phyloP scores from a whole-genome alignment of 2,113 vertebrate species.

The Malurus alboscapulatus region DNA sequence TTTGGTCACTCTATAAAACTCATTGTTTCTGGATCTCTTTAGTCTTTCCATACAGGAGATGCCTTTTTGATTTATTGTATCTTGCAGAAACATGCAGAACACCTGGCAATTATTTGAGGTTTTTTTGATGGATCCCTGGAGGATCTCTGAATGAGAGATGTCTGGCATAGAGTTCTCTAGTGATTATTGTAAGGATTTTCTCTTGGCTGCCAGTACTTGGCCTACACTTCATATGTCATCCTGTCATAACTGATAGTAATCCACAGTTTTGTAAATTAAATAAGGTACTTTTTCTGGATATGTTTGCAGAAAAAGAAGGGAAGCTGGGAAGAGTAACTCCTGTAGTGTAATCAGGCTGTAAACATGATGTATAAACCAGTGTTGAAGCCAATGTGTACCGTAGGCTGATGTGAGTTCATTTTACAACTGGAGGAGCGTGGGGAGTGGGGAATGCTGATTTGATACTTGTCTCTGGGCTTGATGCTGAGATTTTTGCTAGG shows the following conservation, averaged over 20 bases:
- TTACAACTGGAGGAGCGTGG: not conserved
- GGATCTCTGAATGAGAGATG: not conserved
- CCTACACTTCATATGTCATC: not conserved
- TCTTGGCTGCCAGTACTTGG: not conserved
- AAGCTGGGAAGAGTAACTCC: not conserved
- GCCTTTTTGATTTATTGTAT: not conserved
- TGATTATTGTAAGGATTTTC: not conserved
- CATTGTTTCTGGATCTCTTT: not conserved
- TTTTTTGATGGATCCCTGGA: not conserved
- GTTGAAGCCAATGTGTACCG: not conserved
- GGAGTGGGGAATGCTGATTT: not conserved
- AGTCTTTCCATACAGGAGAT: not conserved
- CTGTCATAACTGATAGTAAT: not conserved
- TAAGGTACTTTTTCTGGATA: not conserved
- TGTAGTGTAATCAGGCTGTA: not conserved
- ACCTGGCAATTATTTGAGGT: not conserved
- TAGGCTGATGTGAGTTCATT: not conserved
- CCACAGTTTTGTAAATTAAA: not conserved
- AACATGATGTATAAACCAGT: accelerated
- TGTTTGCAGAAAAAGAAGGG: not conserved
- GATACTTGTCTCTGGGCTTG: not conserved
- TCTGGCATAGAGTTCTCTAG: not conserved
- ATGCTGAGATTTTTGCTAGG: not conserved
- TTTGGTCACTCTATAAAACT: not conserved
- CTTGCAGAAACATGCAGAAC: not conserved